Conservation (phyloP, 2,888 invertebrate genomes). For the Eupithecia exiguata region DNA sequence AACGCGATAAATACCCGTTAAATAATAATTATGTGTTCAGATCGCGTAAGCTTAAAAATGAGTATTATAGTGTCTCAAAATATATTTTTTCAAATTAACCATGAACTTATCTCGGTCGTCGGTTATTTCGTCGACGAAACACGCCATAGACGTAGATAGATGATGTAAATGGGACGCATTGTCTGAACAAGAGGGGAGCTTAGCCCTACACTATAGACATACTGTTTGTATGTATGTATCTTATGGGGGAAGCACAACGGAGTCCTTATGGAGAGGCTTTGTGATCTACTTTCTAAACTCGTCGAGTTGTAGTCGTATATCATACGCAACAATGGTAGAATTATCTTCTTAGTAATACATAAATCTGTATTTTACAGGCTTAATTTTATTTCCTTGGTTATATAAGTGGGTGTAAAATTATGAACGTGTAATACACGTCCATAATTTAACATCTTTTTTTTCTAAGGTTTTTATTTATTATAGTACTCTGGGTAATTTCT, state of each 20-base stretch:
- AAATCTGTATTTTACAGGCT: neutral
- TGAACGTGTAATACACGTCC: too few species aligned
- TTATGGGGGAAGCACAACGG: constrained; percentile 25
- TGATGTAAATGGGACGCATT: constrained; percentile 16
- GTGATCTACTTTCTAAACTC: constrained; percentile 25
- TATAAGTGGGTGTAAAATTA: neutral
- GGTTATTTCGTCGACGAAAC: neutral
- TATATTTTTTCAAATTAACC: neutral
- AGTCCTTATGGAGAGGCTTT: constrained; percentile 22
- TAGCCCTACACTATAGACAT: neutral
- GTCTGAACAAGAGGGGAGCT: constrained; percentile 27
- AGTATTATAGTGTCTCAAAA: neutral
- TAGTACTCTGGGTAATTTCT: too few species aligned
- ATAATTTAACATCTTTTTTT: too few species aligned
- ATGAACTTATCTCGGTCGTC: neutral
- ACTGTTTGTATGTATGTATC: constrained; percentile 12
- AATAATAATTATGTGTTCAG: too few species aligned
- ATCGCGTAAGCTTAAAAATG: too few species aligned
- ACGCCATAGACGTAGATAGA: neutral
- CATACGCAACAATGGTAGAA: constrained; percentile 19
- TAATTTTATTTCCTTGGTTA: neutral
- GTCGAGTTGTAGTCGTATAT: constrained; percentile 18
- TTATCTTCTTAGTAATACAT: neutral
- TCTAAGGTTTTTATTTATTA: too few species aligned
- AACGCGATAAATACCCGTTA: too few species aligned